A percentile compares a stretch with the other conserved stretches of the same genome.
phyloP scores from a whole-genome alignment of 1,140 invertebrate species.

The Ephestia elutella region DNA sequence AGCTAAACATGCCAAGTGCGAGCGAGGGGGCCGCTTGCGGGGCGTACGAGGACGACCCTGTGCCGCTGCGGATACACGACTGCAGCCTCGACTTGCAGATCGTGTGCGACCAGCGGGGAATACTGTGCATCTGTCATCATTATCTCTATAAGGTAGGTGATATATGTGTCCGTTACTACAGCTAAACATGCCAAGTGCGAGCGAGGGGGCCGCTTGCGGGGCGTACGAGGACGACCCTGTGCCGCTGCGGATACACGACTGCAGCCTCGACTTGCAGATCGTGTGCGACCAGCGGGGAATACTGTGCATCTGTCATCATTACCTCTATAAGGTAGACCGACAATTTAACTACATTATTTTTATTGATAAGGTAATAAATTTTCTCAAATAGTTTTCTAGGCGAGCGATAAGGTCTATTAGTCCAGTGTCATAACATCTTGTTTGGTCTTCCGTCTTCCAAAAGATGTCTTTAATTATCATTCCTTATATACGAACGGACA shows the following conservation, averaged over 20 bases:
- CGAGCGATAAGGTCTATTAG: too few species aligned
- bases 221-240: constrained; percentile 86
- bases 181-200: too few species aligned
- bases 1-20: too few species aligned
- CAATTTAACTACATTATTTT: too few species aligned
- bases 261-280: constrained; percentile 81
- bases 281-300: constrained; percentile 81
- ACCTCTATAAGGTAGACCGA: constrained; percentile 85
- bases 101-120: constrained; percentile 80
- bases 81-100: constrained; percentile 81
- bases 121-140: constrained; percentile 89
- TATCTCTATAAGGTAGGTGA: constrained; percentile 83
- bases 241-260: constrained; percentile 75
- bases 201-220: constrained; percentile 74
- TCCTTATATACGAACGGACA: too few species aligned
- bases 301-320: constrained; percentile 89
- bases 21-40: constrained; percentile 74
- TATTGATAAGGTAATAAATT: too few species aligned
- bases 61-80: constrained; percentile 76
- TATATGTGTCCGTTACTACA: too few species aligned
- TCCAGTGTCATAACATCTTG: too few species aligned
- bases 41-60: constrained; percentile 85
- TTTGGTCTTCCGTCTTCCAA: too few species aligned
- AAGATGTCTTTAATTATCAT: too few species aligned
- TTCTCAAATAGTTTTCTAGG: too few species aligned